phyloP scores from a whole-genome alignment of 2,113 vertebrate species.

The Canis aureus region DNA sequence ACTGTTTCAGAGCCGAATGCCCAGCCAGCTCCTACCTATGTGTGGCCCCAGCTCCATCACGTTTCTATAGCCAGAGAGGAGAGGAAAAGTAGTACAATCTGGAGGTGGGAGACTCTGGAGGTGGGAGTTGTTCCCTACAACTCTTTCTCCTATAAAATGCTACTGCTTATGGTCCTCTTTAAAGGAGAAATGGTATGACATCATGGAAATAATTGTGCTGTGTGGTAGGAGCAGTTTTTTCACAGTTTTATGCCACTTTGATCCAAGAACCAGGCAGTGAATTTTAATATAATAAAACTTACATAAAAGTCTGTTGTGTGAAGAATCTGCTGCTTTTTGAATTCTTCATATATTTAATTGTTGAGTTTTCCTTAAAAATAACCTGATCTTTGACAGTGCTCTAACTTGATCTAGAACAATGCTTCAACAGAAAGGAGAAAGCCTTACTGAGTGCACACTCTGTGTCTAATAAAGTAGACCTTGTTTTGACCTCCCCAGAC shows the following conservation, averaged over 20 bases:
- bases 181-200: neutral
- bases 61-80: neutral
- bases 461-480: neutral
- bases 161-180: neutral
- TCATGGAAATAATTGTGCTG: neutral
- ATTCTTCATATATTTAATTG: neutral
- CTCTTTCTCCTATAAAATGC: neutral
- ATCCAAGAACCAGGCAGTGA: neutral
- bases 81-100: neutral
- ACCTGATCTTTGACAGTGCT: neutral
- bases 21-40: neutral
- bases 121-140: neutral
- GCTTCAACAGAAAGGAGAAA: neutral
- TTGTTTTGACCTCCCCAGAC: neutral
- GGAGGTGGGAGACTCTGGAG: neutral
- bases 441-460: neutral
- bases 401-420: neutral
- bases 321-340: neutral
- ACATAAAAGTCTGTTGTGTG: neutral
- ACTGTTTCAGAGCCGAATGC: neutral
- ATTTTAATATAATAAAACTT: neutral
- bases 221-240: neutral
- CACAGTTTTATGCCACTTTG: neutral
- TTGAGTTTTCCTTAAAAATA: constrained; percentile 11
- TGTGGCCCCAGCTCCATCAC: neutral